Conservation (phyloP, 2,797 vertebrate species). For the Melopsittacus undulatus region DNA sequence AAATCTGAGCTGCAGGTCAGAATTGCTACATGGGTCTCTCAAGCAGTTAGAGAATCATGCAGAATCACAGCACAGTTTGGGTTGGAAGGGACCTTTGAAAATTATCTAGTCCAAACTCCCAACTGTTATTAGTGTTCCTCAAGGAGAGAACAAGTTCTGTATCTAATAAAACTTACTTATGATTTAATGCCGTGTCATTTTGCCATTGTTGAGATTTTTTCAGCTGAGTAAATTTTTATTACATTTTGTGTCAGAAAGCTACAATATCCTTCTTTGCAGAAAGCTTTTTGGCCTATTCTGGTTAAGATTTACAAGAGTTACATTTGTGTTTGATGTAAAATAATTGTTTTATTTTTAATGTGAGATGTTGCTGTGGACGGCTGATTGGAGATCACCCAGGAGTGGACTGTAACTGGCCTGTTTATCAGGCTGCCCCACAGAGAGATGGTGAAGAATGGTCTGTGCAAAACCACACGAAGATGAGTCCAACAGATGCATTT, state of each 20-base stretch:
- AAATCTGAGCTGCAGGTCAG: neutral
- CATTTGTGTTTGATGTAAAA: neutral
- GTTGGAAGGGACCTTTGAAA: neutral
- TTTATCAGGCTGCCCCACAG: slow-evolving; percentile 46
- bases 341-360: slow-evolving; percentile 17
- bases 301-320: neutral
- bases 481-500: slow-evolving; percentile 89
- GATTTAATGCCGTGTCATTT: neutral
- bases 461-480: slow-evolving; percentile 84
- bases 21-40: neutral
- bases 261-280: neutral
- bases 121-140: neutral
- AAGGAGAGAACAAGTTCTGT: neutral
- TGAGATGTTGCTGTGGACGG: slow-evolving; percentile 93
- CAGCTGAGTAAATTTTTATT: neutral
- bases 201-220: neutral
- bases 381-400: slow-evolving; percentile 87
- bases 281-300: neutral
- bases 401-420: slow-evolving; percentile 71
- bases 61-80: neutral
- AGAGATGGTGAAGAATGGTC: slow-evolving; percentile 84
- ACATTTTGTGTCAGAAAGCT: neutral
- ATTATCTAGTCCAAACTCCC: neutral
- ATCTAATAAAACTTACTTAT: neutral
- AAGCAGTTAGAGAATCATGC: neutral